Percentiles rank a stretch among this genome's conserved stretches.
phyloP scores from a whole-genome alignment of 1,140 invertebrate species.

The Sarcophaga bullata region DNA sequence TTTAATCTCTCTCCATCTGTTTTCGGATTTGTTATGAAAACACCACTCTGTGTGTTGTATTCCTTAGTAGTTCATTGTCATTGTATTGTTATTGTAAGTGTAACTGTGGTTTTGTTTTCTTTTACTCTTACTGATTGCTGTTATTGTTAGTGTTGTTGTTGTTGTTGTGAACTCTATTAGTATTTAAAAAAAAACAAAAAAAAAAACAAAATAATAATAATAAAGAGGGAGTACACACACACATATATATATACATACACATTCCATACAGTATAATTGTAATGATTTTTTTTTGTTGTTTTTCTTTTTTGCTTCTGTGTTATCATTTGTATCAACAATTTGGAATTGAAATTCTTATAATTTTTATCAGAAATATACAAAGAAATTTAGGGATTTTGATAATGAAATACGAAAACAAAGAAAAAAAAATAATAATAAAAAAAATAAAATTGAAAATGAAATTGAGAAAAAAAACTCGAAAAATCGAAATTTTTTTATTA shows the following conservation, averaged over 20 bases:
- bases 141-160: neutral
- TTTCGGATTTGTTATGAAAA: neutral
- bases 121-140: neutral
- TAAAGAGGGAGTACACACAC: neutral
- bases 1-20: neutral
- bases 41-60: neutral
- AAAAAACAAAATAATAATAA: too few species aligned
- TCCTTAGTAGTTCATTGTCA: neutral
- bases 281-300: neutral
- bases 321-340: too few species aligned
- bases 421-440: neutral
- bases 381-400: neutral
- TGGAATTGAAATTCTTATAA: constrained; percentile 13
- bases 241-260: too few species aligned
- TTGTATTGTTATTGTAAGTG: neutral
- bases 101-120: neutral
- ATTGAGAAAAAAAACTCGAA: neutral
- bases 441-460: neutral
- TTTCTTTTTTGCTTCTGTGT: too few species aligned
- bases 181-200: neutral
- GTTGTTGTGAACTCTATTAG: constrained; percentile 5
- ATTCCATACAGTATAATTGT: neutral
- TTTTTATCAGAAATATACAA: neutral
- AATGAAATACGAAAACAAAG: constrained; percentile 5
- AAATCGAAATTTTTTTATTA: neutral